Base-by-base conservation (phyloP, 2,797 vertebrate genomes). In the Sciaenops ocellatus region DNA sequence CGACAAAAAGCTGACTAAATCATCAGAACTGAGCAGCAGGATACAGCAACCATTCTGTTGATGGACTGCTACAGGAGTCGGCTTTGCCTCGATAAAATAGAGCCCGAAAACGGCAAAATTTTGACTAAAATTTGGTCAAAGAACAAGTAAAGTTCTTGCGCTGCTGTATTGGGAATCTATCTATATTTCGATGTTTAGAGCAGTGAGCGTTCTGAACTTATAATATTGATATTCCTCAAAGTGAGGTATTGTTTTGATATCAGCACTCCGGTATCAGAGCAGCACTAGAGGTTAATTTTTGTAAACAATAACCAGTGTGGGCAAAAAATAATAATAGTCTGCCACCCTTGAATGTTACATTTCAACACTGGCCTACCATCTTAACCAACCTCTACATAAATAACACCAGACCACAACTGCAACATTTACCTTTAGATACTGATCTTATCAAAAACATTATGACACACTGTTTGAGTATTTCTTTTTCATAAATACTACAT, bases 401-500 rank as follows among this genome's bases (percentile, higher is more conserved):
- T 18, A 38, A 30, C 18, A 42, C 55, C 55, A 11, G 28, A 34
- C 17, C 28, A 34, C 18, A 16, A 15, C 11, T 17, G 22, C 16
- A 57, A 6, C 4, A 10, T 54, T 13, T 38, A 42, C 20, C 51
- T 52, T 10, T 11, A 42, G 8, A 51, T 38, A 38, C 6, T 7
- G 13, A 1, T 61, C 1, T 16, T 41, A 24, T 41, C 38, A 30
- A 3, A n/a, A 41, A 20, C 51, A 46, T 62, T 34, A 8, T 8
- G 34, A 18, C 30, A 30, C 62, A 47, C 2, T 15, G 12, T 15
- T 10, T 10, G 3, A 60, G 28, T 38, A 30, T 67, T 67, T 70
- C 50, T 60, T 18, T 24, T 68, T 28, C 16, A 54, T 75, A 28
- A 75, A 73, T 48, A 61, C 69, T 41, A 34, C 52, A 52, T 15